These are phyloP conservation scores for Liolophura sinensis DNA, from an alignment of 1,140 invertebrate genomes.

Conservation along the genomic window DNA sequence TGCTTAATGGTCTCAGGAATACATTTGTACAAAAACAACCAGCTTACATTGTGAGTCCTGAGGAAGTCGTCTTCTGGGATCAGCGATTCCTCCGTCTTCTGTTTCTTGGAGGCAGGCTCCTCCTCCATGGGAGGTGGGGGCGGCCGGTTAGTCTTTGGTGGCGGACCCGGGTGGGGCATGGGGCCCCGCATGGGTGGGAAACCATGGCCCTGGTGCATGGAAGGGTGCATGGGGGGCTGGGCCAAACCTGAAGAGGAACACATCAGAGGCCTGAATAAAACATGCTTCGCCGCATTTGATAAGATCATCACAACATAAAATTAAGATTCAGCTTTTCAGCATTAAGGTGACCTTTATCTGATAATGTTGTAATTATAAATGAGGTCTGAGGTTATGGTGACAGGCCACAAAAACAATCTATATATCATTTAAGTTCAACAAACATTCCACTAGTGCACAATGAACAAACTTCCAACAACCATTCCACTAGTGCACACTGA, in stretches of 20 bases:
- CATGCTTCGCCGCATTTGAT: too few relatives aligned
- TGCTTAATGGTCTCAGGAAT: too few relatives aligned
- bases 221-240: slow-evolving; percentile 22
- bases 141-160: slow-evolving; percentile 28
- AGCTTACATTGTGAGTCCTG: slow-evolving; percentile 64
- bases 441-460: neutral
- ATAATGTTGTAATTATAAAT: too few relatives aligned
- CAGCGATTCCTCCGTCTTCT: slow-evolving; percentile 88
- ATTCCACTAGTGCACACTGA: too few relatives aligned
- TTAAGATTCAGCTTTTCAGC: too few relatives aligned
- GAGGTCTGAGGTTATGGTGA: too few relatives aligned
- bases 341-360: too few relatives aligned
- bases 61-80: slow-evolving; percentile 87
- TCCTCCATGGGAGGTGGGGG: slow-evolving; percentile 65
- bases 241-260: slow-evolving; percentile 29
- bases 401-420: neutral
- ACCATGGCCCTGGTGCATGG: slow-evolving; percentile 21
- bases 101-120: slow-evolving; percentile 85
- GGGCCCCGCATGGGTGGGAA: slow-evolving; percentile 18
- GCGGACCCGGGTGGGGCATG: slow-evolving; percentile 20
- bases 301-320: too few relatives aligned
- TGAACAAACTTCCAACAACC: too few relatives aligned
- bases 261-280: too few relatives aligned
- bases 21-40: slow-evolving; percentile 5
- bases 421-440: too few relatives aligned